Evolutionary conservation across 2,888 invertebrate genomes (phyloP), one percentile per base, ranked within the genome.

Genomic region (Drosophila meridiana): DNA sequence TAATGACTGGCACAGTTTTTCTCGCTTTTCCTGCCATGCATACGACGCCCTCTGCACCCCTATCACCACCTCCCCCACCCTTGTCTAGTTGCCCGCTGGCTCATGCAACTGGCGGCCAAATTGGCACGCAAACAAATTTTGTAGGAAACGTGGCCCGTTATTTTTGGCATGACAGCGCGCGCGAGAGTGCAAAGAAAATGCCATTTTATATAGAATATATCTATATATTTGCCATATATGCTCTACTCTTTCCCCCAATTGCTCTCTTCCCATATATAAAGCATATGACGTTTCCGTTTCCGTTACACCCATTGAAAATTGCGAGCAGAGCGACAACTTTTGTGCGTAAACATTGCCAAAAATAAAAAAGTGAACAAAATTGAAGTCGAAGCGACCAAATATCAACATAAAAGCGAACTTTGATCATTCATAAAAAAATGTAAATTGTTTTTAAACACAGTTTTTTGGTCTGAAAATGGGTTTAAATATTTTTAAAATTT

Each of bases 1-100:
- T 89, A 87, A 90, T 87, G 87, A 89, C 90, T 84, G 85, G 80
- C 84, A 90, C 89, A 87, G 84, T 90, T 90, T 84, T 76, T 77
- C 64, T 57, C 60, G 59, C 50, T 42, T 68, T 64, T 48, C 63
- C 48, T 14, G 11, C 13, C 42, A 14, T 34, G 8, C 32, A 14
- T 2, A 20, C 6, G 14, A 9, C 40, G 40, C 32, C 32, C 32
- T 32, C 32, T 32, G 20, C 32, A 5, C 34, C 36, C 9, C 36
- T 9, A 20, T 1, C 9, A 2, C 36, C n/a, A 1, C 6, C 38
- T 1, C 1, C 30, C 7, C 9, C 14, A 1, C 0, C 36, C 20
- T n/a, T 50, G 14, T 11, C 32, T 1, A n/a, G 50, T 40, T 30
- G 28, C 34, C 40, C 34, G 11, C 30, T 40, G 36, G 47, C 34